Evolutionary conservation across 2,113 vertebrate species (phyloP), one percentile per base, ranked within the genome.

Genomic region (Aldabrachelys gigantea): DNA sequence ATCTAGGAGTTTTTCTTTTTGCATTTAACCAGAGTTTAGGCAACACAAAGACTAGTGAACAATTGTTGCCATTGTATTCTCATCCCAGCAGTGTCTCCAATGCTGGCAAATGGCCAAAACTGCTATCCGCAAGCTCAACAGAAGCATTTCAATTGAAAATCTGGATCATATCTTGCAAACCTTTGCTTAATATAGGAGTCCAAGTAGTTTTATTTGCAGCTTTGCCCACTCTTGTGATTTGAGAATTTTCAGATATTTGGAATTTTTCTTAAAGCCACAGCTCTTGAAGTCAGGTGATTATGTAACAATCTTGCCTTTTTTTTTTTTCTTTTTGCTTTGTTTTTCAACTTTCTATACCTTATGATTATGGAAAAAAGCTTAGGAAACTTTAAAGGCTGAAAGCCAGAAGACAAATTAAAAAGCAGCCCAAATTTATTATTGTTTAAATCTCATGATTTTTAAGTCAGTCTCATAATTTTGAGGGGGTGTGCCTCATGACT

Each of bases 391-490:
- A 29, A 75, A 41, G n/a, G 25, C 52, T 41, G 38, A 88, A 83
- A 82, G 80, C 49, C 13, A 85, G 75, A 78, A 80, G 24, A 17
- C 24, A 78, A 16, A 5, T 80, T 62, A 62, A 91, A 94, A 94
- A 38, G 6, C 53, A 84, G 12, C n/a, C n/a, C 5, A 35, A 62
- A 35, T 62, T 35, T 62, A 62, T 62, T 62, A 62, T 31, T 62
- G 5, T 62, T 31, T 24, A 72, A 89, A 88, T 4, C 76, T 27
- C 54, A 80, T 86, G 17, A 82, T 92, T 62, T 62, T 62, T 1
- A 72, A 72, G 17, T 3, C n/a, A 41, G 19, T 72, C n/a, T 72
- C 38, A 21, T 22, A 10, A 72, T 72, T 72, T 24, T n/a, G 62
- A 72, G 2, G 41, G 79, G 12, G 49, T 59, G 1, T 52, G 31